phyloP scores from a whole-genome alignment of 2,113 vertebrate genomes.

The Alces alces region DNA sequence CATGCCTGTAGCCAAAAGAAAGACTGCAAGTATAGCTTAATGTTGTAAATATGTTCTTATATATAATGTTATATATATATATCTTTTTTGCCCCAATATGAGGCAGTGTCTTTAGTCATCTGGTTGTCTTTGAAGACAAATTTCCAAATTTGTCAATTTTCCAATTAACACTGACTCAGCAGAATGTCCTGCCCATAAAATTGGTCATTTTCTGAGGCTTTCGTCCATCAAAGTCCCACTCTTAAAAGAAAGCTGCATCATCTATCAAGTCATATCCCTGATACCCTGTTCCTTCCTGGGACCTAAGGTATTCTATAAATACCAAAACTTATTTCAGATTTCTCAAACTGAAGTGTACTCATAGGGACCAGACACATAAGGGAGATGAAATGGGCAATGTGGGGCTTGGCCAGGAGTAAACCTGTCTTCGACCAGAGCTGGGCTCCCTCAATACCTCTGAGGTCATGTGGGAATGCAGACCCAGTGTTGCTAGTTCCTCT shows the following conservation, averaged over 20 bases:
- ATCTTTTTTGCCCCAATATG: not conserved
- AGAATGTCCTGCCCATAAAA: not conserved
- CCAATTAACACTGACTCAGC: not conserved
- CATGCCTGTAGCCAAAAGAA: not conserved
- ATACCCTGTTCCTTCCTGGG: not conserved
- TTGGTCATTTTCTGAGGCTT: not conserved
- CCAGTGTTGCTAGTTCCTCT: rapidly evolving
- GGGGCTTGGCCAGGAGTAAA: not conserved
- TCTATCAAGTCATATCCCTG: not conserved
- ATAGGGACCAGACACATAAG: rapidly evolving
- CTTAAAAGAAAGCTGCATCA: no score
- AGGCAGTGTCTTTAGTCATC: not conserved
- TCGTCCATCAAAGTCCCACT: not conserved
- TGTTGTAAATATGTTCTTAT: not conserved
- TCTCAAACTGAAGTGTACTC: no score
- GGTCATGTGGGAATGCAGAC: no score
- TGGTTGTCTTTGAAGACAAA: not conserved
- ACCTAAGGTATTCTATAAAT: not conserved
- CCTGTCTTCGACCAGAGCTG: no score
- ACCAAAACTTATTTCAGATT: not conserved
- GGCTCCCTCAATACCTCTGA: not conserved
- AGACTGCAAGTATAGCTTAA: not conserved
- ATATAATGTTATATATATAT: not conserved
- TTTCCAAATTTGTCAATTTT: not conserved
- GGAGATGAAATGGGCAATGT: rapidly evolving